phyloP scores from a whole-genome alignment of 2,888 invertebrate species.

The Dicycla oo region DNA sequence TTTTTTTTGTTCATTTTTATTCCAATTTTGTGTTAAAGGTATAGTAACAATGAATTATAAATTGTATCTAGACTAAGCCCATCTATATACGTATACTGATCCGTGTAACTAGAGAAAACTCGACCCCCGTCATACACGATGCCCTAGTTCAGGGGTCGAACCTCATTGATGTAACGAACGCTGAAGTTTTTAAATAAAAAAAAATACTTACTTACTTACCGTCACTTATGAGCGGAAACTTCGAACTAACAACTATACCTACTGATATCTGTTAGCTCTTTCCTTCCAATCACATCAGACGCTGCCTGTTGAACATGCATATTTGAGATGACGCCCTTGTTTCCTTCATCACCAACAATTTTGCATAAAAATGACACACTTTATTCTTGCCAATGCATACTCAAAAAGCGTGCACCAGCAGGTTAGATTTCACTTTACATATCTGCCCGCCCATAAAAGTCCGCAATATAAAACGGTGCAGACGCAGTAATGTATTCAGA shows the following conservation, averaged over 20 bases:
- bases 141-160: no score
- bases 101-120: no score
- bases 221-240: neutral
- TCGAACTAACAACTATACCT: neutral
- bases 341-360: slow-evolving; percentile 12
- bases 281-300: neutral
- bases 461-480: slow-evolving; percentile 69
- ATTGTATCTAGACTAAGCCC: no score
- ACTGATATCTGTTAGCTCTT: neutral
- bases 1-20: no score
- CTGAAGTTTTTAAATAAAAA: no score
- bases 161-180: no score
- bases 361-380: slow-evolving; percentile 21
- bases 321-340: neutral
- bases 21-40: no score
- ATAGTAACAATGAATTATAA: no score
- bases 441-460: slow-evolving; percentile 66
- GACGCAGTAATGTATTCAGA: slow-evolving; percentile 75
- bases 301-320: neutral
- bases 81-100: no score
- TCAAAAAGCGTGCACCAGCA: slow-evolving; percentile 54
- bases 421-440: slow-evolving; percentile 69
- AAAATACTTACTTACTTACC: no score
- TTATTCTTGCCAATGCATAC: slow-evolving; percentile 40
- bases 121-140: no score